A percentile compares a stretch with the other conserved stretches of the same genome.
These are phyloP conservation scores for Indri indri DNA, from an alignment of 2,113 vertebrate genomes.

Conservation along the genomic window DNA sequence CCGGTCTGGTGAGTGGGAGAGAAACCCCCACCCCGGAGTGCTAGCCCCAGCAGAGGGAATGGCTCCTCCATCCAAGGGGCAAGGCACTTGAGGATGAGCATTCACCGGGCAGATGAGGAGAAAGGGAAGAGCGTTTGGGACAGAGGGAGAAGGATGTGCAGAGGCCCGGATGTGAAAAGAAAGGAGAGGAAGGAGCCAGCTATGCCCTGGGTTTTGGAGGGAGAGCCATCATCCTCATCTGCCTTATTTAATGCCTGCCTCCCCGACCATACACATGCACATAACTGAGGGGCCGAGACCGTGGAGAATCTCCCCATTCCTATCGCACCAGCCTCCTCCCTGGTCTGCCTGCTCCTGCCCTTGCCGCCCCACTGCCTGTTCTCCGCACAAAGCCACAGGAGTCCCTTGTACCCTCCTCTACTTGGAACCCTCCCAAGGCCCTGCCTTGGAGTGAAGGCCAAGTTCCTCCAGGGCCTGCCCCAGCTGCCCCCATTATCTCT, in stretches of 20 bases:
- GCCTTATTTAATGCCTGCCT: background rate
- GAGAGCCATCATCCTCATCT: background rate
- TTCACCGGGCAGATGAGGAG: background rate
- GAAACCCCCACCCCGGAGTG: background rate
- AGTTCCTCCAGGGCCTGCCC: background rate
- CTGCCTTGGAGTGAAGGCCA: background rate
- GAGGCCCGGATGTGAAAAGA: background rate
- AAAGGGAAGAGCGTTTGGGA: background rate
- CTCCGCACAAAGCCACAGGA: background rate
- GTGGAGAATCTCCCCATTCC: rapidly evolving
- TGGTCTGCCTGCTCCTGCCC: background rate
- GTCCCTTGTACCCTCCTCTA: background rate
- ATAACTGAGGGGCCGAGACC: background rate
- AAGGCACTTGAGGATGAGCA: background rate
- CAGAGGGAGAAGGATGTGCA: background rate
- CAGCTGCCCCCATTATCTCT: background rate
- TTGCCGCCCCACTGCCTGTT: background rate
- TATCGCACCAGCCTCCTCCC: background rate
- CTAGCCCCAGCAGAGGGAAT: background rate
- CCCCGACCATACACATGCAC: background rate
- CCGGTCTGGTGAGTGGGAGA: background rate
- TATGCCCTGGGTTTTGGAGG: background rate
- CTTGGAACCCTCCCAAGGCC: background rate
- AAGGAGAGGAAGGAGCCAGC: background rate
- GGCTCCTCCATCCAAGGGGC: too few species aligned